Base-by-base conservation (phyloP, 2,888 invertebrate genomes). In the Neoascia interrupta region DNA sequence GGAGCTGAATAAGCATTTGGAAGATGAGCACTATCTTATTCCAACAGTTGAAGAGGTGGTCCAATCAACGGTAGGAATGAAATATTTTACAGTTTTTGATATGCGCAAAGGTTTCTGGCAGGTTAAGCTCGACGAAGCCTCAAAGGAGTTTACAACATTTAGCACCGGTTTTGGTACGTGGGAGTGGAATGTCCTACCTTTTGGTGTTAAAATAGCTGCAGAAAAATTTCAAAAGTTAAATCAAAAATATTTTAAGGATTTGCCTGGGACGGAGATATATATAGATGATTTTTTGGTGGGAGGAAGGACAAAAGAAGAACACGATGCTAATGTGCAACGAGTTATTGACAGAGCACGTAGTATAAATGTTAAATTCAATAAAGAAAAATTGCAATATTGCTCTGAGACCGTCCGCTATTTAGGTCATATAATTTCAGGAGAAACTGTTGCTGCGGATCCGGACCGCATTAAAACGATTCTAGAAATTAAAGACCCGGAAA, bases 321-420 rank as follows among this genome's bases (percentile, higher is more conserved):
- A 81, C 49, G 73, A 73, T 26, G 11, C 39, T 26, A 72, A 66
- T 26, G 37, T 81, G n/a, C 26, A 37, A 26, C 2, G 53, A 28
- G 39, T 81, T 5, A 21, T 74, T 8, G 43, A 64, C 2, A 51
- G 41, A 10, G 74, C 73, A 6, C 37, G 41, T 3, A 3, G 16
- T n/a, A 23, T 54, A n/a, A 69, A 73, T 54, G 31, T 64, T 8
- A 31, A 31, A 2, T 31, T 31, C n/a, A 74, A 69, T 54, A 18
- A 43, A n/a, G 11, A 64, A 15, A 81, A 68, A 28, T 5, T 76
- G 6, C 72, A 81, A 47, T 73, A 47, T 34, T 63, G 85, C 81
- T 31, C 54, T 21, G 73, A 68, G 26, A 28, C 76, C 36, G 82
- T 84, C 3, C 83, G 81, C 69, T 85, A 83, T 81, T 66, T 84